These are phyloP conservation scores for Lithodes maja DNA, from an alignment of 2,888 invertebrate genomes.

Conservation along the genomic window DNA sequence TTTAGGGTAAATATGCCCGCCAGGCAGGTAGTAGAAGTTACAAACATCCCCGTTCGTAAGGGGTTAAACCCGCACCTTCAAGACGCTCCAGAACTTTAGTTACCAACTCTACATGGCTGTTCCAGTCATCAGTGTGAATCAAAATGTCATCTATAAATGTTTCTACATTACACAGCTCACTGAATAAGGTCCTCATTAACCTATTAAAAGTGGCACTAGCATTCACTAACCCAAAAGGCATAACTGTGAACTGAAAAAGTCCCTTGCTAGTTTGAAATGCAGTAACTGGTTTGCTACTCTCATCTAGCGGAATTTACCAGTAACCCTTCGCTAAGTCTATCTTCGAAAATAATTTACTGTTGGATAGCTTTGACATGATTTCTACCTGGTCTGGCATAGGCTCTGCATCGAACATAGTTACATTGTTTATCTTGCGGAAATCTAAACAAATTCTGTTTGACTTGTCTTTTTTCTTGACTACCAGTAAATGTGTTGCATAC, in stretches of 20 bases:
- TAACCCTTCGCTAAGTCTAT: constrained; percentile 17
- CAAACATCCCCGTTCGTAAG: too few species aligned
- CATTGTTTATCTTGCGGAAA: neutral
- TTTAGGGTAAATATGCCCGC: too few species aligned
- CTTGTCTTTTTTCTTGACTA: too few species aligned
- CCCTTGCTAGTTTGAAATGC: constrained; percentile 6
- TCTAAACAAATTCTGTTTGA: neutral
- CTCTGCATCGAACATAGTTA: neutral
- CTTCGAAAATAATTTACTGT: neutral
- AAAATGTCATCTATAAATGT: neutral
- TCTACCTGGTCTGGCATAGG: constrained; percentile 5
- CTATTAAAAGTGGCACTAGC: neutral
- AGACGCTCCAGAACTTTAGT: neutral
- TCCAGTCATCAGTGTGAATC: neutral
- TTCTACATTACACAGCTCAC: neutral
- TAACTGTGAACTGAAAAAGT: neutral
- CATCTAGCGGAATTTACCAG: constrained; percentile 21
- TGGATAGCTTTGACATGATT: neutral
- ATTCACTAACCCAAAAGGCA: constrained; percentile 28
- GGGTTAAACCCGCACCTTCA: neutral
- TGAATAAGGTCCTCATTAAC: neutral
- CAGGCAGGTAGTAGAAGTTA: too few species aligned
- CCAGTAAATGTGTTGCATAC: too few species aligned
- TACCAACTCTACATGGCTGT: neutral
- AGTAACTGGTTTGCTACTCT: neutral